A percentile compares a stretch with the other conserved stretches of the same genome.
Conservation (phyloP, 37 sponge, comb jelly and placozoan species). For the Spongilla lacustris region DNA sequence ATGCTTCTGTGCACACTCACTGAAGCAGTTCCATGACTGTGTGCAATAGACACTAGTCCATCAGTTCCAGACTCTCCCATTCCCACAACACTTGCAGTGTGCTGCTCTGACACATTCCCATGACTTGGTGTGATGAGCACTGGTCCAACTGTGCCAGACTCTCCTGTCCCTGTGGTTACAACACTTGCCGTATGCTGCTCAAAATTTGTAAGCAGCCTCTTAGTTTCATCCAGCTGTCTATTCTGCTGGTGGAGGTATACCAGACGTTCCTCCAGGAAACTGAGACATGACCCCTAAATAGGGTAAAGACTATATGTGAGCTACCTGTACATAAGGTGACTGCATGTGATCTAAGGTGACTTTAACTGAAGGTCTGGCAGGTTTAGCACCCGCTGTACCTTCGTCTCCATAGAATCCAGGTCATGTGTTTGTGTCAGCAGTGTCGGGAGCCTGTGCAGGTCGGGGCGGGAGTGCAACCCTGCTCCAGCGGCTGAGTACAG, state of each 20-base stretch:
- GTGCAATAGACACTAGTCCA: not conserved
- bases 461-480: not conserved
- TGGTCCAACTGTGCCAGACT: constrained; percentile 43
- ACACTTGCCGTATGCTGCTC: constrained; percentile 3
- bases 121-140: not conserved
- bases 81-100: not conserved
- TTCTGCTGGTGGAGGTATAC: constrained; percentile 67
- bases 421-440: not conserved
- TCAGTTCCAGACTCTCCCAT: constrained; percentile 35
- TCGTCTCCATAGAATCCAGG: constrained; percentile 37
- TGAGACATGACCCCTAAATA: constrained; percentile 41
- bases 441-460: not conserved
- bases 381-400: constrained; percentile 44
- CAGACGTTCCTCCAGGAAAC: constrained; percentile 73
- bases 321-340: too few relatives aligned
- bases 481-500: too few relatives aligned
- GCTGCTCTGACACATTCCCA: not conserved
- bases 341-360: too few relatives aligned
- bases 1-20: not conserved
- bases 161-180: not conserved
- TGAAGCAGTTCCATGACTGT: constrained; percentile 3
- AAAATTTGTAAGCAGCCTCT: constrained; percentile 41
- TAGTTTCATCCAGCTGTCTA: constrained; percentile 69
- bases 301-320: not conserved
- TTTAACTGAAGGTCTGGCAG: constrained; percentile 41